Evolutionary conservation across 23 tunicate species (phyloP).

Genomic region (Trididemnum clinides): DNA sequence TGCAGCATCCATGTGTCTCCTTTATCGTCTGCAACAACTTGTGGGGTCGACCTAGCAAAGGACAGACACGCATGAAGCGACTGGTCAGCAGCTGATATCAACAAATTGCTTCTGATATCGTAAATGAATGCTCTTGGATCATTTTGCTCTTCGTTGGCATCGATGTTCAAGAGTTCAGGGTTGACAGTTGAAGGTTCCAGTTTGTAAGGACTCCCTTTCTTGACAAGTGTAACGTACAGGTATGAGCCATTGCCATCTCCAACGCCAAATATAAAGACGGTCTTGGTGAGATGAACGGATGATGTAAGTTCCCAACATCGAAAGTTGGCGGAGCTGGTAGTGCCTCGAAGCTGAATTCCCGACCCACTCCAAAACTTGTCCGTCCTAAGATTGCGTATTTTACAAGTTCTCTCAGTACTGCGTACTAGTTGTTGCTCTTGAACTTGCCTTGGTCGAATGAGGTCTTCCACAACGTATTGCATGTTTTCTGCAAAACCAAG

Average conservation of each 20-base stretch:
- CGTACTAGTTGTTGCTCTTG: no score
- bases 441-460: no score
- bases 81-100: not conserved
- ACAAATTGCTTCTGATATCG: not conserved
- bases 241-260: not conserved
- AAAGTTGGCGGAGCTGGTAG: not conserved
- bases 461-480: no score
- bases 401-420: no score
- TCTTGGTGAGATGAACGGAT: not conserved
- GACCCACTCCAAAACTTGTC: not conserved
- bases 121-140: not conserved
- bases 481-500: no score
- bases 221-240: not conserved
- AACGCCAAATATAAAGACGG: not conserved
- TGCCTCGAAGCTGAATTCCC: not conserved
- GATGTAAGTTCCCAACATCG: not conserved
- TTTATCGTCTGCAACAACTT: conserved; percentile 1
- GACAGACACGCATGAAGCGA: not conserved
- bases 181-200: not conserved
- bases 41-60: no score
- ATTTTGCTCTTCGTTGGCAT: not conserved
- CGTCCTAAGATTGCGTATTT: no score
- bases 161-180: not conserved
- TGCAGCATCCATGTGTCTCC: not conserved
- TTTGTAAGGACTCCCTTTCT: not conserved